Conservation (phyloP, 2,888 invertebrate genomes). For the Pheosia tremula region DNA sequence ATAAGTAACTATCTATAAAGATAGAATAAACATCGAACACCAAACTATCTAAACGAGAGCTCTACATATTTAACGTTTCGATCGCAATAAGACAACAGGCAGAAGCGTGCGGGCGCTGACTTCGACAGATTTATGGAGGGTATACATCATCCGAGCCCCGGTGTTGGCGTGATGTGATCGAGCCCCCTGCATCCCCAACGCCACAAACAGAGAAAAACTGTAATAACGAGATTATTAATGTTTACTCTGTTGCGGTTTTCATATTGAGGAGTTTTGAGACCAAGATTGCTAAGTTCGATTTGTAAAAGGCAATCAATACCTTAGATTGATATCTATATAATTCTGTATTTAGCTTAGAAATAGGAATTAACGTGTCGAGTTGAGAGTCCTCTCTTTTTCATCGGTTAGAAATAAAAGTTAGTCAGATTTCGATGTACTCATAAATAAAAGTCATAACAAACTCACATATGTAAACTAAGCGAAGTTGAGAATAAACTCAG, state of each 20-base stretch:
- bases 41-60: neutral
- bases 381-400: too few species aligned
- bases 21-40: neutral
- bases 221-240: conserved; percentile 6
- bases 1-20: neutral
- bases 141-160: conserved; percentile 70
- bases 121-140: conserved; percentile 69
- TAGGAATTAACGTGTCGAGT: too few species aligned
- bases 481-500: too few species aligned
- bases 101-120: conserved; percentile 43
- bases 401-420: too few species aligned
- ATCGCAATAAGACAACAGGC: conserved; percentile 30
- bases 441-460: too few species aligned
- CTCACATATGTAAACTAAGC: too few species aligned
- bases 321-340: too few species aligned
- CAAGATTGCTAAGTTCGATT: too few species aligned
- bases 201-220: conserved; percentile 9
- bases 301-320: too few species aligned
- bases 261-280: neutral
- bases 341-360: too few species aligned
- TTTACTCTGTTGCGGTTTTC: conserved; percentile 6
- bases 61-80: conserved; percentile 35
- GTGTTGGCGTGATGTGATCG: conserved; percentile 51
- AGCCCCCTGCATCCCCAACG: conserved; percentile 22
- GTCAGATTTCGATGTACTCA: too few species aligned